phyloP scores from a whole-genome alignment of 2,113 vertebrate species.

The Amazona guildingii region DNA sequence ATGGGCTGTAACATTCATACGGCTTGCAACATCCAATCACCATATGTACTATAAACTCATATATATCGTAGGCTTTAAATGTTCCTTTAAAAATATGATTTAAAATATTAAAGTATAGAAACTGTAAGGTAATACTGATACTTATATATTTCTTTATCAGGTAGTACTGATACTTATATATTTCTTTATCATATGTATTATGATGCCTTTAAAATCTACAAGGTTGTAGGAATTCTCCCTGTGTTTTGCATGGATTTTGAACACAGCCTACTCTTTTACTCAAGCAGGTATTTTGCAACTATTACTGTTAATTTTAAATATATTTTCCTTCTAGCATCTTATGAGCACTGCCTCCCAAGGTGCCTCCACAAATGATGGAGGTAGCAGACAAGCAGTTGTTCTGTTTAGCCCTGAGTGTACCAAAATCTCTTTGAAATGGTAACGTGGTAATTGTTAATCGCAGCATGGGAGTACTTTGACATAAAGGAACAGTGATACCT shows the following conservation, averaged over 20 bases:
- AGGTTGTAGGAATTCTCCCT: background rate
- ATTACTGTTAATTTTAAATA: background rate
- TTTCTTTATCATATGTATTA: background rate
- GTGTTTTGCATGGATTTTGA: background rate
- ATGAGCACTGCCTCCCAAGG: background rate
- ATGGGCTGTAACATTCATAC: background rate
- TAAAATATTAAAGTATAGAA: background rate
- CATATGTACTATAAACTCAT: background rate
- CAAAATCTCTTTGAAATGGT: conserved; percentile 34
- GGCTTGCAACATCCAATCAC: background rate
- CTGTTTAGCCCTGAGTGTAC: background rate
- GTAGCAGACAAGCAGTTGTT: background rate
- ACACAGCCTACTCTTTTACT: background rate
- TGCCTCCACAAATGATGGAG: background rate
- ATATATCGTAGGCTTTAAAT: background rate
- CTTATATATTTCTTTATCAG: background rate
- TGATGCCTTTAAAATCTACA: background rate
- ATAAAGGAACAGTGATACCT: conserved; percentile 22
- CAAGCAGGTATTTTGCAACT: background rate
- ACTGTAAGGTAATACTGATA: background rate
- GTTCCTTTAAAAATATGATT: background rate
- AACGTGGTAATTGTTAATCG: background rate
- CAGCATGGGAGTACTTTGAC: background rate
- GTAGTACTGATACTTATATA: background rate
- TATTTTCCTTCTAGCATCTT: background rate